These are phyloP conservation scores for Myotis planiceps DNA, from an alignment of 2,797 vertebrate species.

Conservation along the genomic window DNA sequence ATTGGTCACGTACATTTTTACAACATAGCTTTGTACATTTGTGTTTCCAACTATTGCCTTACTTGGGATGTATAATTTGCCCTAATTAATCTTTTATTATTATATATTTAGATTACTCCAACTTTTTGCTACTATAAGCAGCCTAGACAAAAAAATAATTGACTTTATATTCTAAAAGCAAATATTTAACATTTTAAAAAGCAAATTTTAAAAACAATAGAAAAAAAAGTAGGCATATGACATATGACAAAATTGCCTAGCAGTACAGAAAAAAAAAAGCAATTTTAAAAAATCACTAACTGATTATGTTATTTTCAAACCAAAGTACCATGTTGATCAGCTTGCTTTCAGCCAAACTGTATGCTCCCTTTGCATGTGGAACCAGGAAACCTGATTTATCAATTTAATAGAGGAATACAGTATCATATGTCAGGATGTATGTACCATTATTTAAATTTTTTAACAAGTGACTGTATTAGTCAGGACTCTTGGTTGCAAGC, in stretches of 20 bases:
- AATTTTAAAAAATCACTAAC: neutral
- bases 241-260: neutral
- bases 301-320: neutral
- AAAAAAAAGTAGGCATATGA: neutral
- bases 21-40: neutral
- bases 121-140: neutral
- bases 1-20: conserved; percentile 6
- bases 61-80: neutral
- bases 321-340: neutral
- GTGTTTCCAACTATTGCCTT: neutral
- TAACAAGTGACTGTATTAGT: neutral
- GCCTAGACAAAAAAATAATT: neutral
- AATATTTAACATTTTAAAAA: conserved; percentile 25
- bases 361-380: neutral
- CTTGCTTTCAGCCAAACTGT: neutral
- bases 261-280: neutral
- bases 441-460: neutral
- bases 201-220: neutral
- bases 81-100: neutral
- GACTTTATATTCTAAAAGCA: conserved; percentile 44
- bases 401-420: neutral
- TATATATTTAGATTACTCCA: neutral
- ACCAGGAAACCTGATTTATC: neutral
- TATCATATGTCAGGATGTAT: neutral
- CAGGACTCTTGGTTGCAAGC: neutral